A percentile compares a stretch with the other conserved stretches of the same genome.
phyloP scores from a whole-genome alignment of 2,888 invertebrate species.

The Caenorhabditis japonica region DNA sequence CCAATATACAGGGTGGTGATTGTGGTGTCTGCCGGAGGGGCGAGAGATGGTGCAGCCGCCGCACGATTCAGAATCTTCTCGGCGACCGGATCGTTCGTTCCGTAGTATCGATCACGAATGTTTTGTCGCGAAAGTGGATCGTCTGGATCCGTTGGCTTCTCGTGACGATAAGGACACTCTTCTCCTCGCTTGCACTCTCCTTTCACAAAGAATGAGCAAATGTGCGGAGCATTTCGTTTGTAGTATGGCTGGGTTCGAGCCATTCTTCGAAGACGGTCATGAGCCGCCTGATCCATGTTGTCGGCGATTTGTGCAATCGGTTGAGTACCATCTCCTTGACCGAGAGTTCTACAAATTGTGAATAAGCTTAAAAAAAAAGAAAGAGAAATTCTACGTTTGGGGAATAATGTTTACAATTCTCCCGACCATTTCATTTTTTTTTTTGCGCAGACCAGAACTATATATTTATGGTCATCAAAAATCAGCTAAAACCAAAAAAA shows the following conservation, averaged over 20 bases:
- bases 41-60: conserved; percentile 87
- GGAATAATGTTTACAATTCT: neutral
- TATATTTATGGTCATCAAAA: too few relatives aligned
- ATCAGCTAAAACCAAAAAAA: too few relatives aligned
- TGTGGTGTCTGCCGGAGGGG: conserved; percentile 93
- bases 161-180: conserved; percentile 94
- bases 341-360: conserved; percentile 72
- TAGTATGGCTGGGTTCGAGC: conserved; percentile 94
- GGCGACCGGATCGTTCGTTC: conserved; percentile 94
- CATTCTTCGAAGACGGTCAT: conserved; percentile 78
- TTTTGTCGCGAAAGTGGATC: conserved; percentile 96
- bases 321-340: conserved; percentile 78
- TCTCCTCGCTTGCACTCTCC: conserved; percentile 95
- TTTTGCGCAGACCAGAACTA: too few relatives aligned
- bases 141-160: conserved; percentile 96
- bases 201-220: conserved; percentile 98
- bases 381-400: too few relatives aligned
- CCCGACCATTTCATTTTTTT: neutral
- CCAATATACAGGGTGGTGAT: conserved; percentile 98
- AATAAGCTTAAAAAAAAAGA: neutral
- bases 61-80: conserved; percentile 91
- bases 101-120: conserved; percentile 92
- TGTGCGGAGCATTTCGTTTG: conserved; percentile 92
- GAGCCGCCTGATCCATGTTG: conserved; percentile 55
- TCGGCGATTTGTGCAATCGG: conserved; percentile 80